Conservation (phyloP, 2,888 invertebrate genomes). For the Coleophora deauratella region DNA sequence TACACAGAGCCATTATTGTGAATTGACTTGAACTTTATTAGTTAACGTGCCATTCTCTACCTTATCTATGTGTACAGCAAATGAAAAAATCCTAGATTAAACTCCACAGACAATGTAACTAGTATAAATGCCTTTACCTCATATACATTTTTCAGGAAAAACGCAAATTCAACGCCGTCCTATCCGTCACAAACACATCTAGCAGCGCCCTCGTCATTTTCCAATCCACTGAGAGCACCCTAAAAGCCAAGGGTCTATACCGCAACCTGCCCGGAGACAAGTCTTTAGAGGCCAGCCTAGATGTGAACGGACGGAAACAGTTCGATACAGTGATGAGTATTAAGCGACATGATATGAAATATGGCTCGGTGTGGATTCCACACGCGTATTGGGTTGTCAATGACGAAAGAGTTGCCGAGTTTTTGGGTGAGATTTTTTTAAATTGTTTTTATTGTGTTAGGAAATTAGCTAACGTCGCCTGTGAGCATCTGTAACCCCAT, state of each 20-base stretch:
- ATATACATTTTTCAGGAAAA: conserved; percentile 42
- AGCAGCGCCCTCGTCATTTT: conserved; percentile 73
- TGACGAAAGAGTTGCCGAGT: conserved; percentile 80
- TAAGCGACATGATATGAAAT: conserved; percentile 69
- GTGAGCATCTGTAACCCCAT: too few species aligned
- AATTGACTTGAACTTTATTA: too few species aligned
- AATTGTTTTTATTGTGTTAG: background rate
- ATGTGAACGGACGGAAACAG: conserved; percentile 82
- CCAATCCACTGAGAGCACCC: conserved; percentile 77
- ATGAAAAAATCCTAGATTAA: too few species aligned
- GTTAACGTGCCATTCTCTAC: too few species aligned
- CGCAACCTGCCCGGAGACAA: conserved; percentile 80
- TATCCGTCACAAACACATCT: conserved; percentile 50
- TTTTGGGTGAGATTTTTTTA: conserved; percentile 71
- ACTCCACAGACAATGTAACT: too few species aligned
- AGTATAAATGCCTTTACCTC: too few species aligned
- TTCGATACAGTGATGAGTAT: conserved; percentile 79
- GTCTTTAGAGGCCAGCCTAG: conserved; percentile 79
- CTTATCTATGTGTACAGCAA: too few species aligned
- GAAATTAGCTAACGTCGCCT: too few species aligned
- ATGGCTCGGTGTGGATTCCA: conserved; percentile 82
- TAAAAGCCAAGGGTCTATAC: conserved; percentile 82
- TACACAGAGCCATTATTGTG: too few species aligned
- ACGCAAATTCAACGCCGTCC: conserved; percentile 58
- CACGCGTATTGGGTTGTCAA: conserved; percentile 82